Evolutionary conservation across 2,888 invertebrate genomes (phyloP), one percentile per base, ranked within the genome.

Genomic region (Anodontia alba): DNA sequence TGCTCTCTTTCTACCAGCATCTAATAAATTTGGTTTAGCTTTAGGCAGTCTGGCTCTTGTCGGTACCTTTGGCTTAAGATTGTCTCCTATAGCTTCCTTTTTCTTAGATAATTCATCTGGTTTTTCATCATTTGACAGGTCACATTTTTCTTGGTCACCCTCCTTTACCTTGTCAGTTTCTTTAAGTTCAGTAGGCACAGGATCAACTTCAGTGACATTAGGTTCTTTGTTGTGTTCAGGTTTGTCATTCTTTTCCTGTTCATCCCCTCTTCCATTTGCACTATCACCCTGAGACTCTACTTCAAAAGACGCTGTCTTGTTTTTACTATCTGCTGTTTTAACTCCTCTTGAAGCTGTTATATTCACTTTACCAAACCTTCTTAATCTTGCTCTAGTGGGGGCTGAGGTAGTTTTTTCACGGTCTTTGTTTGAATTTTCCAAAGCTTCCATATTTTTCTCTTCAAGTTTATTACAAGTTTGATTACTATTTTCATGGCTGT

Each of bases 11-110:
- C 85, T 77, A 17, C 86, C 75, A 26, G 87, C 80, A 78, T 89
- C 87, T 17, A 69, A 68, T 42, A 90, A 71, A 73, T 90, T 90
- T 70, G 90, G 90, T 77, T 84, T 88, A 33, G 88, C 88, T 77
- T 89, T 89, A 0, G 89, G 87, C 51, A 90, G 86, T 70, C 89
- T 81, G 20, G 82, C 77, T 49, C 85, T 80, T 57, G 79, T 67
- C 29, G 79, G 70, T 33, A 71, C 33, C 10, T 51, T 26, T 20
- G 54, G 29, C 2, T 29, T 76, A 36, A 69, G 31, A 54, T 73
- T 69, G 43, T 74, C 23, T 54, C 43, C 3, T 31, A 31, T 36
- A 31, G 8, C 2, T 66, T 36, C 51, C 71, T 62, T 46, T 43
- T 46, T 1, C 46, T 57, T 31, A 36, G 49, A 26, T 15, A 42